Evolutionary conservation across 1,140 invertebrate species (phyloP).

Genomic region (Thaumetopoea pityocampa): DNA sequence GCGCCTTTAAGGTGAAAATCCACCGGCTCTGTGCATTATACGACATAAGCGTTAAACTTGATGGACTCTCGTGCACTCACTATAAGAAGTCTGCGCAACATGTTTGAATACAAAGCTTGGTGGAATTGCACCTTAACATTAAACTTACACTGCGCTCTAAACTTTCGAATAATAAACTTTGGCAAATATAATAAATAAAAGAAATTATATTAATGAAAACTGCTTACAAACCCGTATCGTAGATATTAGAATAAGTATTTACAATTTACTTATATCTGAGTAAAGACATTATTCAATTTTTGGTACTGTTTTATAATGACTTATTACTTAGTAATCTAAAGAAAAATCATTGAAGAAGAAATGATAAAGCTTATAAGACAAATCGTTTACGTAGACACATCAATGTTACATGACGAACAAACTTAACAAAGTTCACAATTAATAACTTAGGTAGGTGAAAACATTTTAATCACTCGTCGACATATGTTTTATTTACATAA

Average conservation of each 20-base stretch:
- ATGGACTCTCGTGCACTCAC: too few relatives aligned
- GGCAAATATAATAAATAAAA: slow-evolving; percentile 40
- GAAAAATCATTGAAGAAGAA: background rate
- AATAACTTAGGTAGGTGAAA: too few relatives aligned
- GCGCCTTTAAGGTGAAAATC: too few relatives aligned
- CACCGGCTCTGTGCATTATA: too few relatives aligned
- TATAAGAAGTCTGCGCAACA: too few relatives aligned
- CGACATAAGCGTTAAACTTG: too few relatives aligned
- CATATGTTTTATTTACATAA: slow-evolving; percentile 61
- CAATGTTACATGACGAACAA: slow-evolving; percentile 23
- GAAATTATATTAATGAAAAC: slow-evolving; percentile 53
- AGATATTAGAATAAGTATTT: slow-evolving; percentile 56
- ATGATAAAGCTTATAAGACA: slow-evolving; percentile 31
- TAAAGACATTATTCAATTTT: slow-evolving; percentile 34
- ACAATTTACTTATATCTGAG: slow-evolving; percentile 54
- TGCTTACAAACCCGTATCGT: slow-evolving; percentile 60
- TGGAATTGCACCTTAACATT: slow-evolving; percentile 11
- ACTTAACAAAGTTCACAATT: slow-evolving; percentile 19
- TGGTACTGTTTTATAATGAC: slow-evolving; percentile 37
- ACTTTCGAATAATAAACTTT: slow-evolving; percentile 15
- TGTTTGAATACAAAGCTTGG: too few relatives aligned
- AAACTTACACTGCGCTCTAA: slow-evolving; percentile 9
- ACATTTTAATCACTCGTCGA: slow-evolving; percentile 45
- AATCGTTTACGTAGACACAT: slow-evolving; percentile 27
- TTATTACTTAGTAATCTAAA: background rate